Base-by-base conservation (phyloP, 2,113 vertebrate genomes). In the Clinocottus analis region DNA sequence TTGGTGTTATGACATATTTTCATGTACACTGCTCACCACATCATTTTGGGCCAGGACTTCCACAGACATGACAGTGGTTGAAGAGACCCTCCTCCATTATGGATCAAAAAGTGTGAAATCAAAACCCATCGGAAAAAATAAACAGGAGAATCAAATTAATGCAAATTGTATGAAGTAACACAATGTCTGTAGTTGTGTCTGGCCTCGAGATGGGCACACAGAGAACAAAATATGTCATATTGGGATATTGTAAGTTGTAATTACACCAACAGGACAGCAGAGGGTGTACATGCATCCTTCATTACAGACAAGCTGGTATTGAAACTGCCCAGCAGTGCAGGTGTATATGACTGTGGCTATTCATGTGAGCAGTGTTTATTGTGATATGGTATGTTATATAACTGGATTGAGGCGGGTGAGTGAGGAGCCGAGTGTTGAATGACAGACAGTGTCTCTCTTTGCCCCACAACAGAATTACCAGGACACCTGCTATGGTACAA, bases 401-500 rank as follows among this genome's bases (percentile, higher is more conserved):
- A 91, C 68, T 33, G 25, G 33, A 83, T 77, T 35, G 59, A 77
- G 53, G 23, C 13, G 17, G 64, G 45, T 59, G 77, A 79, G 70
- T 17, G 63, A 76, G 4, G 66, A 21, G 70, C 73, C 49, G 35
- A 61, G 43, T 39, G 83, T 27, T 67, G 82, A 86, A 35, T 63
- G 86, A 77, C 61, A 58, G 58, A 23, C 73, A 31, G 12, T 13
- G 69, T 51, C 37, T 76, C 84, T 77, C 62, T 69, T 17, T 70
- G 53, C 65, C 58, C 76, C 73, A 78, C 23, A 11, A 62, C 60
- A 31, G 77, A 85, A 85, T 80, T 73, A 71, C 71, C 61, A 56
- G 74, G 67, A 79, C 89, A 90, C 90, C 90, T 92, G 90, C 67
- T 64, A 4, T 7, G 12, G 31, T 1, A 90, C 87, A 93, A 91